These are phyloP conservation scores for Podiceps cristatus DNA, from an alignment of 2,113 vertebrate genomes.

Conservation along the genomic window DNA sequence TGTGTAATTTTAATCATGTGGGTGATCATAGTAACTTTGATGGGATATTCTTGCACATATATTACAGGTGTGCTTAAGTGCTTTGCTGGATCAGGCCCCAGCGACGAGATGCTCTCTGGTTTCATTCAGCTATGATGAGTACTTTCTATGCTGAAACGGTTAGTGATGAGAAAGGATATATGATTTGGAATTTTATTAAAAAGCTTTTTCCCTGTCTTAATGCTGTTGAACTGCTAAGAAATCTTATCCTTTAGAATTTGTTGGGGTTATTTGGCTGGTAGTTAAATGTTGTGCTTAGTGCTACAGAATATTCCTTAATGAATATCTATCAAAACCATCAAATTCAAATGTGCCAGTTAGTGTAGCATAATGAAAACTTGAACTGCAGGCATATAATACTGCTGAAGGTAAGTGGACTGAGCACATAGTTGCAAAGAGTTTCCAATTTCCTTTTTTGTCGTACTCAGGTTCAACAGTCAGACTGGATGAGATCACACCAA, in stretches of 20 bases:
- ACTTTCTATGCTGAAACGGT: conserved; percentile 1
- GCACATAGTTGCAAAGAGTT: background rate
- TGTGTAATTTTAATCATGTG: background rate
- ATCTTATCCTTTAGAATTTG: conserved; percentile 60
- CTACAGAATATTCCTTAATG: conserved; percentile 38
- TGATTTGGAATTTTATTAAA: conserved; percentile 57
- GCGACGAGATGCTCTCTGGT: background rate
- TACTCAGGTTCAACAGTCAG: conserved; percentile 27
- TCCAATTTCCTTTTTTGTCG: conserved; percentile 30
- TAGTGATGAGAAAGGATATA: conserved; percentile 34
- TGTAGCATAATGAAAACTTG: conserved; percentile 51
- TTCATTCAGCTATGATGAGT: background rate
- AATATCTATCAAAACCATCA: conserved; percentile 42
- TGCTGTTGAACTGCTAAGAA: conserved; percentile 60
- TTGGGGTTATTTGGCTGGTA: conserved; percentile 52
- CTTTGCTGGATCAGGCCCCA: background rate
- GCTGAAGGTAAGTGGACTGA: conserved; percentile 12
- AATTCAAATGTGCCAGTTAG: conserved; percentile 53
- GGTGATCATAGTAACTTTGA: background rate
- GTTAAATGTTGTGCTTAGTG: conserved; percentile 31
- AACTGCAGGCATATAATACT: background rate
- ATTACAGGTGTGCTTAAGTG: background rate
- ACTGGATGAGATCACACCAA: conserved; percentile 49
- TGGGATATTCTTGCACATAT: background rate
- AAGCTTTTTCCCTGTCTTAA: background rate